Conservation (phyloP, 2,888 invertebrate genomes). For the Teleiodes luculella region DNA sequence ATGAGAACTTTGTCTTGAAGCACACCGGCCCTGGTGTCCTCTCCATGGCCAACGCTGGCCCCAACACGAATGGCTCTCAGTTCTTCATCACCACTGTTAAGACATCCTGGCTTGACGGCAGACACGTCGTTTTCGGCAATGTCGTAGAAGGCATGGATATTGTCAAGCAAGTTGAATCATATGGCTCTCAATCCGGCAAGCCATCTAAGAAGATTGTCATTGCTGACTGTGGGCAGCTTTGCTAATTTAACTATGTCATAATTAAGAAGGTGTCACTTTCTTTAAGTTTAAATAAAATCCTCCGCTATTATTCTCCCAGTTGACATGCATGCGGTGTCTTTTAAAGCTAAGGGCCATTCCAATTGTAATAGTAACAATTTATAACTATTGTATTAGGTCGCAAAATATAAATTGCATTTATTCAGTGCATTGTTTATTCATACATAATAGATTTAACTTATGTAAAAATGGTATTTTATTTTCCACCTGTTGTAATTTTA, state of each 20-base stretch:
- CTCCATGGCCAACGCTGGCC: slow-evolving; percentile 98
- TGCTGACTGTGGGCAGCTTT: slow-evolving; percentile 88
- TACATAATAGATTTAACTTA: slow-evolving; percentile 69
- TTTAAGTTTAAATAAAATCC: slow-evolving; percentile 70
- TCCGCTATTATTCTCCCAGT: slow-evolving; percentile 70
- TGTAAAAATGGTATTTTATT: slow-evolving; percentile 28
- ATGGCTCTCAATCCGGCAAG: slow-evolving; percentile 87
- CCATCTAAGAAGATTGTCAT: slow-evolving; percentile 84
- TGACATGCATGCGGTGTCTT: slow-evolving; percentile 41
- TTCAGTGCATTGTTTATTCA: slow-evolving; percentile 75
- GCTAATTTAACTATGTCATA: slow-evolving; percentile 58
- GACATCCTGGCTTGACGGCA: slow-evolving; percentile 92
- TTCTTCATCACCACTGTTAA: slow-evolving; percentile 95
- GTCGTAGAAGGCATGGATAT: slow-evolving; percentile 93
- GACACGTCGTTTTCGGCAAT: slow-evolving; percentile 94
- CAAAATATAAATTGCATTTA: slow-evolving; percentile 72
- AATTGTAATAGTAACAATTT: slow-evolving; percentile 65
- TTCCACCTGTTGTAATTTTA: slow-evolving; percentile 16
- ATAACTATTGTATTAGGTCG: slow-evolving; percentile 64
- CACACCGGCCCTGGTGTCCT: slow-evolving; percentile 95
- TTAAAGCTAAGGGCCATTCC: slow-evolving; percentile 71
- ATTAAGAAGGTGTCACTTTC: slow-evolving; percentile 62
- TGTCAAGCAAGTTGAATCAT: slow-evolving; percentile 87
- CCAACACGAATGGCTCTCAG: slow-evolving; percentile 95
- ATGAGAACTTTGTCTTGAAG: slow-evolving; percentile 97